Evolutionary conservation across 2,797 vertebrate species (phyloP).

Genomic region (Mus minutoides): DNA sequence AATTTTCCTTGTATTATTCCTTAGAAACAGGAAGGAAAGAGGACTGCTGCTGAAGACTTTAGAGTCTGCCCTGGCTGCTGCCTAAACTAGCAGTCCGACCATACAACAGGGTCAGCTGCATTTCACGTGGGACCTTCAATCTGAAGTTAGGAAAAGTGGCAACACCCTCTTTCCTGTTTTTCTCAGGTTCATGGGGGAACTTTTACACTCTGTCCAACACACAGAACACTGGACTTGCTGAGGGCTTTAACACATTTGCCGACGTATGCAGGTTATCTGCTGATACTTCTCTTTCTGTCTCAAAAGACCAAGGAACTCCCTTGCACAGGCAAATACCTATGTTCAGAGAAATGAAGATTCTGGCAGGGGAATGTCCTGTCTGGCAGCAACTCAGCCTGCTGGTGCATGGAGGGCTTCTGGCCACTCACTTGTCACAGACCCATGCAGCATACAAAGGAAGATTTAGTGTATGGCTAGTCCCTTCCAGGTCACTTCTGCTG

Average conservation of each 20-base stretch:
- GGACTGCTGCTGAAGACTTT: neutral
- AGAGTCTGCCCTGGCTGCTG: neutral
- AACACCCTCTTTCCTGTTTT: constrained; percentile 43
- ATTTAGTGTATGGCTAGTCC: constrained; percentile 12
- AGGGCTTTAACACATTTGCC: constrained; percentile 58
- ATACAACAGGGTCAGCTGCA: neutral
- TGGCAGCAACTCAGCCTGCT: constrained; percentile 52
- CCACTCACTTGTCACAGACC: constrained; percentile 62
- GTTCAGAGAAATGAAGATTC: constrained; percentile 61
- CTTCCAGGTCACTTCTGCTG: constrained; percentile 50
- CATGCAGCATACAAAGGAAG: neutral
- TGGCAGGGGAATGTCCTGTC: constrained; percentile 58
- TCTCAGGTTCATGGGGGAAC: constrained; percentile 50
- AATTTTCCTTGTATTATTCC: neutral
- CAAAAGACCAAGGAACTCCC: constrained; percentile 73
- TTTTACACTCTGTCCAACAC: constrained; percentile 63
- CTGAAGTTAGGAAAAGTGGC: constrained; percentile 9
- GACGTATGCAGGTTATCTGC: constrained; percentile 76
- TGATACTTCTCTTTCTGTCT: constrained; percentile 72
- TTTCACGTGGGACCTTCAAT: neutral
- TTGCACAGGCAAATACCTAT: constrained; percentile 70
- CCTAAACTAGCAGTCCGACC: neutral
- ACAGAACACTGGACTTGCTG: constrained; percentile 72
- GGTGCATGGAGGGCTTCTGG: constrained; percentile 24
- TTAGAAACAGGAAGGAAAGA: neutral